Evolutionary conservation across 2,113 vertebrate genomes (phyloP), one percentile per base, ranked within the genome.

Genomic region (Rhadina sibilatrix): DNA sequence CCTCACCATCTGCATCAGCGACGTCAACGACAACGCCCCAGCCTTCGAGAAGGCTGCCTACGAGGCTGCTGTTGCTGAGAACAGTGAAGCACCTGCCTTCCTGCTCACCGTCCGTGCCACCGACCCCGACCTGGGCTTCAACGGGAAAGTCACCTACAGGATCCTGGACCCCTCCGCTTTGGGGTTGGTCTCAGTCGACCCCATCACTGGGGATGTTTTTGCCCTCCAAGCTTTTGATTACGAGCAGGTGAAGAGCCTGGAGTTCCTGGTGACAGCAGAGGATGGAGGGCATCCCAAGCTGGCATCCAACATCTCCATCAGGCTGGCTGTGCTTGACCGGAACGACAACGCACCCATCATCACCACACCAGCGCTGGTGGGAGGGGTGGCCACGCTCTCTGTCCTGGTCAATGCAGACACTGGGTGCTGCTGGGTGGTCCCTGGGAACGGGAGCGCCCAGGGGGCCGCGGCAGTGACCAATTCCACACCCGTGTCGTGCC

Each of bases 11-110:
- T 97, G 97, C 74, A 97, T 99, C 69, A 95, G 98, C 4, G 99
- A 99, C 2, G 97, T 98, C 90, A 99, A 99, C 0, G 99, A 99
- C 97, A 99, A 99, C 0, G 94, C 98, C 6, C 99, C 99, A 0
- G 91, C 98, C 38, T 99, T 99, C 15, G 98, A 98, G 38, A 91
- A 89, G 68, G 95, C 89, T 7, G 25, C 88, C 47, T 99, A 99
- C 0, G 97, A 97, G 76, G 97, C 96, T 12, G 97, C 98, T 7
- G 84, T 99, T 11, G 78, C 94, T 13, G 99, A 99, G 95, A 99
- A 99, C 91, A 98, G 98, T 4, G 35, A 71, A 4, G 97, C 96
- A 5, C 98, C 97, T 12, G 93, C 97, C 53, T 96, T 97, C 6
- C 94, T 99, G 56, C 97, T 99, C 68, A 98, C 97, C 0, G 74